A percentile compares a stretch with the other conserved stretches of the same genome.
These are phyloP conservation scores for Drosophila pectinifera DNA, from an alignment of 1,140 invertebrate genomes.

Conservation along the genomic window DNA sequence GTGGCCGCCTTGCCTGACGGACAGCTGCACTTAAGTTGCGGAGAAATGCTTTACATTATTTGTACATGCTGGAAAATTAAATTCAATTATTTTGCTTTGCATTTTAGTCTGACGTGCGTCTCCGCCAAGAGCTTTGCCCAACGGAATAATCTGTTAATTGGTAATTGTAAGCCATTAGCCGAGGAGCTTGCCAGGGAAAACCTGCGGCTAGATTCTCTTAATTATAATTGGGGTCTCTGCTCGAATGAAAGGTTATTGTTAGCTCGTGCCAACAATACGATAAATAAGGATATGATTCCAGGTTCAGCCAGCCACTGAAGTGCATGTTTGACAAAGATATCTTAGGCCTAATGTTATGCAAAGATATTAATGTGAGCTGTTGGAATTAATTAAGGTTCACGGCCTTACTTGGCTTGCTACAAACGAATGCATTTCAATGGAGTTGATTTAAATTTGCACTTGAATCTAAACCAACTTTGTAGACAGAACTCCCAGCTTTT, in stretches of 20 bases:
- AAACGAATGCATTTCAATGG: neutral
- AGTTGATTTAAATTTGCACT: too few species aligned
- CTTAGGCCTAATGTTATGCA: neutral
- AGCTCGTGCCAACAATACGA: neutral
- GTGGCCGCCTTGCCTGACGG: constrained; percentile 35
- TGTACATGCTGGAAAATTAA: constrained; percentile 62
- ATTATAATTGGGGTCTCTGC: constrained; percentile 47
- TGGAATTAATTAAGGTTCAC: neutral
- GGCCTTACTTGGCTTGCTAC: neutral
- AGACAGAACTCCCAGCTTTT: too few species aligned
- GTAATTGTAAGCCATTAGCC: constrained; percentile 60
- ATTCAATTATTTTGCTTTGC: constrained; percentile 51
- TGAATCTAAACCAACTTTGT: too few species aligned
- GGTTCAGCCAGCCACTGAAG: neutral
- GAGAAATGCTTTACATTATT: constrained; percentile 57
- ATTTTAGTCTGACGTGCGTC: neutral
- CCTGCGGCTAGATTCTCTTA: constrained; percentile 49
- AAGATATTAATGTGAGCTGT: neutral
- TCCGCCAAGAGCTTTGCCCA: constrained; percentile 12
- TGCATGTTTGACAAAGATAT: constrained; percentile 1
- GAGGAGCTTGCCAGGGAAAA: constrained; percentile 3
- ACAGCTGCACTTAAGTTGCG: constrained; percentile 39
- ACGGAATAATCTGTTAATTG: constrained; percentile 71
- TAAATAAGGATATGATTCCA: neutral
- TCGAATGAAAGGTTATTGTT: constrained; percentile 24